These are phyloP conservation scores for Tokudaia tokunoshimensis DNA, from an alignment of 2,797 vertebrate genomes.

Conservation along the genomic window DNA sequence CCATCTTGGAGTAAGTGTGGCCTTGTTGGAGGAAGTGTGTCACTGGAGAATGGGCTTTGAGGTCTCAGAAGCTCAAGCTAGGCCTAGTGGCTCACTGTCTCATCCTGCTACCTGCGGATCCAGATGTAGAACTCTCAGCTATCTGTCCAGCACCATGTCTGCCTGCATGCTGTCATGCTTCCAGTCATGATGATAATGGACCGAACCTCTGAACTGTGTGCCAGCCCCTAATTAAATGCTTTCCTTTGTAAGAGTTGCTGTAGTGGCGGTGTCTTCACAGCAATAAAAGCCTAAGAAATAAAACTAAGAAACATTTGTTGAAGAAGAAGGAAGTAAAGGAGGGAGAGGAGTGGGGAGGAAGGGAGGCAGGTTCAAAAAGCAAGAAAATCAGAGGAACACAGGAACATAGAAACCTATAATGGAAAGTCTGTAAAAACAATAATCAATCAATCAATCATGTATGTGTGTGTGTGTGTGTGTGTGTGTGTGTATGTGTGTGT, in stretches of 20 bases:
- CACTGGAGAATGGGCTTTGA: background rate
- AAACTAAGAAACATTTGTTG: background rate
- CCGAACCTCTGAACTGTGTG: background rate
- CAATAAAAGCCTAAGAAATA: background rate
- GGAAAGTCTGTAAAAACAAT: background rate
- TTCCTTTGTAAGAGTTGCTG: background rate
- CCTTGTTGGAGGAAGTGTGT: background rate
- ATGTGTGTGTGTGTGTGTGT: background rate
- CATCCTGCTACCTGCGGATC: background rate
- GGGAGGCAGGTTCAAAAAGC: background rate
- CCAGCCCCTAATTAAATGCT: background rate
- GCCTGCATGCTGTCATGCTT: background rate
- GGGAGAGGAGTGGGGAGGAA: background rate
- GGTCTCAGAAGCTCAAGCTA: background rate
- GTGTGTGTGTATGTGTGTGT: too few relatives aligned
- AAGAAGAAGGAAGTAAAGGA: background rate
- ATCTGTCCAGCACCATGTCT: background rate
- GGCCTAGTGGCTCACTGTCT: background rate
- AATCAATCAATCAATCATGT: background rate
- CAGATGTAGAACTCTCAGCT: background rate
- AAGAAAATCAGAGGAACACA: conserved; percentile 20
- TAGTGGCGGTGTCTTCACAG: background rate
- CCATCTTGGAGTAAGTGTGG: background rate
- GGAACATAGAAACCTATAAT: conserved; percentile 15
- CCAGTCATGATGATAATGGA: background rate